Conservation (phyloP, 2,797 vertebrate species). For the Paramormyrops hopkinsi region DNA sequence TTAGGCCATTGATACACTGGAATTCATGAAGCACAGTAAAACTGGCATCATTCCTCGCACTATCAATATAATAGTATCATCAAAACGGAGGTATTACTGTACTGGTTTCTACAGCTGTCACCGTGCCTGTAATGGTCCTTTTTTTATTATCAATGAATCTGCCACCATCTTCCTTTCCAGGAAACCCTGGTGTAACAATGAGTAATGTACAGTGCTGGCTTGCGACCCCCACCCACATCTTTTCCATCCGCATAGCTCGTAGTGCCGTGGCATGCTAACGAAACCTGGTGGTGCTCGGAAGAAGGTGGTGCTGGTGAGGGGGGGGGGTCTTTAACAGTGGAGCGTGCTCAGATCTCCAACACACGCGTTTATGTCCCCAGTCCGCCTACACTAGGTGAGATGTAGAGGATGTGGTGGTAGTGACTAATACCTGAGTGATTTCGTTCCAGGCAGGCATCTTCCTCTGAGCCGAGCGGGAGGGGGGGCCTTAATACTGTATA, state of each 20-base stretch:
- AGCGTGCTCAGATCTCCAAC: constrained; percentile 3
- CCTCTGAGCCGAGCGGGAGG: neutral
- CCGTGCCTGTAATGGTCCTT: neutral
- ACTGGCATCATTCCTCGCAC: neutral
- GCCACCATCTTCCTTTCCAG: constrained; percentile 14
- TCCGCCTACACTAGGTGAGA: neutral
- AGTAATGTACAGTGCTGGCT: constrained; percentile 6
- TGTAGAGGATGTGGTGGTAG: constrained; percentile 13
- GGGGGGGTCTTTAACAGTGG: constrained; percentile 3
- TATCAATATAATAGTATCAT: neutral
- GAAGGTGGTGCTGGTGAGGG: neutral
- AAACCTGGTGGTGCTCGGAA: neutral
- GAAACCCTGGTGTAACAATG: neutral
- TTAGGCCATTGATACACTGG: neutral
- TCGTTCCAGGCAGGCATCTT: neutral
- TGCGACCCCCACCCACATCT: neutral
- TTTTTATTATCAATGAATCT: constrained; percentile 7
- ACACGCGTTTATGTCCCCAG: neutral
- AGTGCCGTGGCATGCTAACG: neutral
- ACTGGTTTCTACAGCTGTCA: neutral
- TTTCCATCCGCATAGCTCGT: neutral
- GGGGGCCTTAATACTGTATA: neutral
- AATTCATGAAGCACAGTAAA: neutral
- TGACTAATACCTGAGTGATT: neutral
- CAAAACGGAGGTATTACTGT: neutral